Evolutionary conservation across 2,113 vertebrate species (phyloP).

Genomic region (Xiphophorus hellerii): DNA sequence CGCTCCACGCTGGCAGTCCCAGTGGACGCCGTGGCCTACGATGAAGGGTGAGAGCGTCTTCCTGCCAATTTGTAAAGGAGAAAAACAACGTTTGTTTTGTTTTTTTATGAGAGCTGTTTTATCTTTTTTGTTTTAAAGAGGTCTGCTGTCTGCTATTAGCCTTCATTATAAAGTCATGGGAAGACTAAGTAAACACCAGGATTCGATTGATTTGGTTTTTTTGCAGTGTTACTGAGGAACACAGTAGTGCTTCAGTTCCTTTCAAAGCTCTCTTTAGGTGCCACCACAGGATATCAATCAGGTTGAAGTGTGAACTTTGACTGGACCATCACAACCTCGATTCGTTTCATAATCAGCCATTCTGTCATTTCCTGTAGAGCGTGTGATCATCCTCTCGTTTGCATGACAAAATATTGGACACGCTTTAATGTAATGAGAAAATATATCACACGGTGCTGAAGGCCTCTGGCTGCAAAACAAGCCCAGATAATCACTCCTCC

Average conservation of each 20-base stretch:
- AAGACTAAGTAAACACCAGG: not conserved
- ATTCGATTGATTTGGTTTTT: not conserved
- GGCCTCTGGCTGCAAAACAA: not conserved
- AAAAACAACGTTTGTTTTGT: conserved; percentile 33
- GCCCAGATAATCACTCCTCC: not conserved
- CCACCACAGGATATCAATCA: not conserved
- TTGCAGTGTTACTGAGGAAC: not conserved
- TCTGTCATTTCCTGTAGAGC: not conserved
- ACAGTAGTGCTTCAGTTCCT: not conserved
- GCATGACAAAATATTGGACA: not conserved
- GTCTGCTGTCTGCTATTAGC: conserved; percentile 1
- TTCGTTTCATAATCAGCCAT: not conserved
- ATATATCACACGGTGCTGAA: not conserved
- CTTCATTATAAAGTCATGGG: not conserved
- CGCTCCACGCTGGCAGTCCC: conserved; percentile 47
- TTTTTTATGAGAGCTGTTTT: conserved; percentile 2
- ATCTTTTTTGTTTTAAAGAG: not conserved
- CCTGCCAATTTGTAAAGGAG: conserved; percentile 60
- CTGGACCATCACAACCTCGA: not conserved
- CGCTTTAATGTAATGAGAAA: not conserved
- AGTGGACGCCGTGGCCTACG: conserved; percentile 37
- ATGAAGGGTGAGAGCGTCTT: conserved; percentile 41
- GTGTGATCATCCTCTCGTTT: not conserved
- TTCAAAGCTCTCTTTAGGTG: not conserved
- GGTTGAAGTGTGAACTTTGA: not conserved